phyloP scores from a whole-genome alignment of 1,140 invertebrate species.

The Capitella teleta region DNA sequence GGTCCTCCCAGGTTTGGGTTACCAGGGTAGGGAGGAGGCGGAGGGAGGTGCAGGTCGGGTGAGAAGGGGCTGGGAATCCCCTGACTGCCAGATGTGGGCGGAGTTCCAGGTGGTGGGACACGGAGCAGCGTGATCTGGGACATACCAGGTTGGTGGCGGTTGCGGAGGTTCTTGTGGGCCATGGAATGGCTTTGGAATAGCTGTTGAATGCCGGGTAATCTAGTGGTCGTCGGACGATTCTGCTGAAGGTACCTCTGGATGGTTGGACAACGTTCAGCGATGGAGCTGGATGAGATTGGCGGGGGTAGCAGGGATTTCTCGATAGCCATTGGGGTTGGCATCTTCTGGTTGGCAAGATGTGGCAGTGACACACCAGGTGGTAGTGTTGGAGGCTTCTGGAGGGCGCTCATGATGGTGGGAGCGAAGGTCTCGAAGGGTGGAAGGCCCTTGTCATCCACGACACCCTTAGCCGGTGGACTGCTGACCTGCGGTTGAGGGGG shows the following conservation, averaged over 20 bases:
- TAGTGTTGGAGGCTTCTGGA: not conserved
- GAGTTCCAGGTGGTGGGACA: not conserved
- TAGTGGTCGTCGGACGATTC: not conserved
- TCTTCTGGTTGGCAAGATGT: not conserved
- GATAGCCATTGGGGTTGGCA: no score
- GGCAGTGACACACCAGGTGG: not conserved
- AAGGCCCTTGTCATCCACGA: not conserved
- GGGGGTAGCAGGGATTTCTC: not conserved
- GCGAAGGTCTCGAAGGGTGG: not conserved
- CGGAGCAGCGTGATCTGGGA: not conserved
- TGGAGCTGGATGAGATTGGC: not conserved
- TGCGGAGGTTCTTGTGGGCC: no score
- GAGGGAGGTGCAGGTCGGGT: not conserved
- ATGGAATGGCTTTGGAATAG: not conserved
- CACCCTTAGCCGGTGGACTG: no score
- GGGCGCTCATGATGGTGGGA: not conserved
- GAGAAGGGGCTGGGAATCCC: not conserved
- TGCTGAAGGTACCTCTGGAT: constrained; percentile 3
- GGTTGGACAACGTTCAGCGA: constrained; percentile 1
- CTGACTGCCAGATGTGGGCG: not conserved
- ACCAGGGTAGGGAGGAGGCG: not conserved
- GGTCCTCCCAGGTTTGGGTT: no score
- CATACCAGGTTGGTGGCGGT: not conserved
- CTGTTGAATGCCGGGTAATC: constrained; percentile 3
- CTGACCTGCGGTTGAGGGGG: no score